Conservation (phyloP, 2,888 invertebrate genomes). For the Drosophila flavopinicola region DNA sequence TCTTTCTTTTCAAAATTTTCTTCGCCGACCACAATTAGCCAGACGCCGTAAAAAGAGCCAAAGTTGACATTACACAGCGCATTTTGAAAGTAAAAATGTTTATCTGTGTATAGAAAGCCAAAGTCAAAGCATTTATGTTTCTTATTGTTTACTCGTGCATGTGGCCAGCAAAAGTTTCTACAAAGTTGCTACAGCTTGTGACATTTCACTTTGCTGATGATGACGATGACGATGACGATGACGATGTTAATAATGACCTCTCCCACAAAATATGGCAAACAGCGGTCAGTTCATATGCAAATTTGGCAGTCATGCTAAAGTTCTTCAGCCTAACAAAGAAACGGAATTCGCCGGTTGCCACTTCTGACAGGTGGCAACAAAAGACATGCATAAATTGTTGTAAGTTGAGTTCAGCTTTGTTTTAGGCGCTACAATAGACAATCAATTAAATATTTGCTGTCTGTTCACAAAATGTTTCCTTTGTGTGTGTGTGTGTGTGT, state of each 20-base stretch:
- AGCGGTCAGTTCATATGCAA: constrained; percentile 50
- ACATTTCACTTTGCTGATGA: constrained; percentile 48
- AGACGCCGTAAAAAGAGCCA: constrained; percentile 42
- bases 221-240: too few relatives aligned
- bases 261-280: constrained; percentile 29
- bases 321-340: constrained; percentile 25
- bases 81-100: constrained; percentile 68
- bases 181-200: constrained; percentile 21
- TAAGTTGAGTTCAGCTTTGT: constrained; percentile 26
- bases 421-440: constrained; percentile 45
- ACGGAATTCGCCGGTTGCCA: constrained; percentile 41
- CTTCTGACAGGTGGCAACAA: constrained; percentile 40
- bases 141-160: constrained; percentile 66
- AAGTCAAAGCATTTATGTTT: constrained; percentile 51
- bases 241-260: too few relatives aligned
- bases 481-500: constrained; percentile 9
- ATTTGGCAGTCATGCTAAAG: constrained; percentile 31
- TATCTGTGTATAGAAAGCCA: constrained; percentile 67
- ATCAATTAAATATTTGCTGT: constrained; percentile 64
- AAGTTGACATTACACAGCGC: constrained; percentile 56
- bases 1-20: constrained; percentile 71
- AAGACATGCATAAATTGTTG: constrained; percentile 34
- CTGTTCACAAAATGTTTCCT: constrained; percentile 29
- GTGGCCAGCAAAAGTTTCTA: constrained; percentile 47
- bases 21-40: constrained; percentile 58